These are phyloP conservation scores for Hoplias malabaricus DNA, from an alignment of 2,113 vertebrate genomes.

Conservation along the genomic window DNA sequence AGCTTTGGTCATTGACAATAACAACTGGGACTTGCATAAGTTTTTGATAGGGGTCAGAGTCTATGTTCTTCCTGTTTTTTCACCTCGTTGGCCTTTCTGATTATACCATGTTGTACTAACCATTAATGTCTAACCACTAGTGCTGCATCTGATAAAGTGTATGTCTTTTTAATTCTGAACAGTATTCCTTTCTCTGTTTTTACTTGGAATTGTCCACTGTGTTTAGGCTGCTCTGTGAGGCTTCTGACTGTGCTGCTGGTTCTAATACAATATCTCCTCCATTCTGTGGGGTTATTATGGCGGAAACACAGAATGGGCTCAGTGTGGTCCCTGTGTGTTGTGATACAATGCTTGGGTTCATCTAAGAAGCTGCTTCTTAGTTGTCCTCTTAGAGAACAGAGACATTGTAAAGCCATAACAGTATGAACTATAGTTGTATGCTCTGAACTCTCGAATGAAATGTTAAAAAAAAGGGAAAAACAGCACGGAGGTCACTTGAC, in stretches of 20 bases:
- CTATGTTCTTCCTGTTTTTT: not conserved
- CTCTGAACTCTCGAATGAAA: conserved; percentile 36
- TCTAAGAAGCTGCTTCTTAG: conserved; percentile 13
- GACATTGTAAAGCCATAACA: conserved; percentile 21
- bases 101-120: not conserved
- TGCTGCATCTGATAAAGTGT: not conserved
- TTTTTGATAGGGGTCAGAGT: not conserved
- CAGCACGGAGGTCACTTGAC: conserved; percentile 48
- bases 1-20: not conserved
- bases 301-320: conserved; percentile 16
- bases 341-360: conserved; percentile 8
- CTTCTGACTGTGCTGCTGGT: conserved; percentile 14
- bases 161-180: not conserved
- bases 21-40: not conserved
- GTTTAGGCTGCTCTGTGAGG: conserved; percentile 5
- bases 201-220: not conserved
- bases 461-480: conserved; percentile 23
- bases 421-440: conserved; percentile 33
- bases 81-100: not conserved
- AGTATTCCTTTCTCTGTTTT: not conserved
- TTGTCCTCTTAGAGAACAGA: conserved; percentile 13
- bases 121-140: not conserved
- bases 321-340: conserved; percentile 30
- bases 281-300: conserved; percentile 41
- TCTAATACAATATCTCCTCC: conserved; percentile 29